These are phyloP conservation scores for Tupaia tana DNA, from an alignment of 2,113 vertebrate genomes.

Conservation along the genomic window DNA sequence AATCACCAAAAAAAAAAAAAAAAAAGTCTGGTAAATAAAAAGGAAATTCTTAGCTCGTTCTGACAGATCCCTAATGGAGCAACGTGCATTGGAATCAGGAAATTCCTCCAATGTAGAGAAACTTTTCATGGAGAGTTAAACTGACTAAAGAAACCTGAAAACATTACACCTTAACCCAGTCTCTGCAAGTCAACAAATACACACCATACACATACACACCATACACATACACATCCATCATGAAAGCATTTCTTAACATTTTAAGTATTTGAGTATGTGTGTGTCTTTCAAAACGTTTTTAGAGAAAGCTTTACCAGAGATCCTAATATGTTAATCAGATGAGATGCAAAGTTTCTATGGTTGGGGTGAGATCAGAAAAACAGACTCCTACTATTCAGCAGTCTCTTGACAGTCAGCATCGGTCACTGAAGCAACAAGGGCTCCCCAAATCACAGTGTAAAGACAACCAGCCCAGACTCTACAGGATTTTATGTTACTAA, in stretches of 20 bases:
- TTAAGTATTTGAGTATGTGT: background rate
- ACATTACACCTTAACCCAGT: background rate
- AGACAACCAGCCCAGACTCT: background rate
- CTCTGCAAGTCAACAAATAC: background rate
- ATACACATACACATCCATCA: background rate
- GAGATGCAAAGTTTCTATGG: background rate
- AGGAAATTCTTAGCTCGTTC: conserved; percentile 59
- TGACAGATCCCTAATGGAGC: conserved; percentile 21
- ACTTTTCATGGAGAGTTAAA: conserved; percentile 15
- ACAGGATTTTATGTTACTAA: background rate
- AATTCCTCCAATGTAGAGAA: conserved; percentile 11
- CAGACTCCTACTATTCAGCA: background rate
- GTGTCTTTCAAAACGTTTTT: conserved; percentile 18
- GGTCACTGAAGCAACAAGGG: background rate
- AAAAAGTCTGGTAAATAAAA: conserved; percentile 48
- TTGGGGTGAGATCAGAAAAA: background rate
- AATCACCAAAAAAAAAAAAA: conserved; percentile 58
- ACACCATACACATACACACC: background rate
- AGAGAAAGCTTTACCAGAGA: background rate
- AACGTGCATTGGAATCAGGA: background rate
- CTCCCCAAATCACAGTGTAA: background rate
- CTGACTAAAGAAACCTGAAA: conserved; percentile 36
- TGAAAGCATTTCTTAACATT: background rate
- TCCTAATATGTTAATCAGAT: background rate
- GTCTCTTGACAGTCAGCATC: background rate